phyloP scores from a whole-genome alignment of 2,113 vertebrate species.

The Chamaea fasciata region DNA sequence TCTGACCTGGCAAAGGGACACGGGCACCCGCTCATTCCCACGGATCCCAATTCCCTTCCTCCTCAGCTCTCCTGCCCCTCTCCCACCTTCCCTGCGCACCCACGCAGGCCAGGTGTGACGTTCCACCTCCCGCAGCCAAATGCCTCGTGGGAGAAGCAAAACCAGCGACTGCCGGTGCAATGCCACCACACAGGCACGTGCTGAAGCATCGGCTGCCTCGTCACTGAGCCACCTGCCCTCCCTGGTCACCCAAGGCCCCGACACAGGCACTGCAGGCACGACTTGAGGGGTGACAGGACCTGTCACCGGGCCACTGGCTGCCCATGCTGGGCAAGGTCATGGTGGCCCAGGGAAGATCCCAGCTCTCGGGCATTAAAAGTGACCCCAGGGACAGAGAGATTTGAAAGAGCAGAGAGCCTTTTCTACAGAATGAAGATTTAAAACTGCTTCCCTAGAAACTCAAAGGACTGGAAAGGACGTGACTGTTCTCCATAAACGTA shows the following conservation, averaged over 20 bases:
- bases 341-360: background rate
- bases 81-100: background rate
- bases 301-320: background rate
- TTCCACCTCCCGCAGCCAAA: background rate
- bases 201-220: background rate
- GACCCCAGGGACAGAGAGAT: background rate
- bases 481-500: background rate
- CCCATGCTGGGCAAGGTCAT: background rate
- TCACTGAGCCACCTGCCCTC: background rate
- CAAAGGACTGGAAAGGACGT: background rate
- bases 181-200: background rate
- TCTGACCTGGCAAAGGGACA: background rate
- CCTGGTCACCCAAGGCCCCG: background rate
- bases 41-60: background rate
- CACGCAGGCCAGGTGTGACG: background rate
- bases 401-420: background rate
- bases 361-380: background rate
- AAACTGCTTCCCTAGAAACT: background rate
- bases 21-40: background rate
- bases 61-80: background rate
- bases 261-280: rapidly evolving
- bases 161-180: rapidly evolving
- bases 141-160: background rate
- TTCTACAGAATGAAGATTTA: background rate
- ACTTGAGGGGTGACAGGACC: background rate